A percentile compares a stretch with the other conserved stretches of the same genome.
Evolutionary conservation across 2,113 vertebrate genomes (phyloP).

Genomic region (Turdus rufiventris): DNA sequence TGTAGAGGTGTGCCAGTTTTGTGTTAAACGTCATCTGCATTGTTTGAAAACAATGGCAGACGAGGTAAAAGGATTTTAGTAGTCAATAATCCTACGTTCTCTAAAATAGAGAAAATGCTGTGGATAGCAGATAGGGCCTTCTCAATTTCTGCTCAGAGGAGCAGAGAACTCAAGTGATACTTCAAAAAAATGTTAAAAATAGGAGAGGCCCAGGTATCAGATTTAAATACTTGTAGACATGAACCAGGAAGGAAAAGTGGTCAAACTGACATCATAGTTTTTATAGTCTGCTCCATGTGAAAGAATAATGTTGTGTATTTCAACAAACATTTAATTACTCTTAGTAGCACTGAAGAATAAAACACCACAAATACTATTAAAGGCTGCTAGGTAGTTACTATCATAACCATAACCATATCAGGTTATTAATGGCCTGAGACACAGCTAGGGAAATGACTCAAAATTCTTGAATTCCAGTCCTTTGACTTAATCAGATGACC

Average conservation of each 20-base stretch:
- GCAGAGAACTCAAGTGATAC: not conserved
- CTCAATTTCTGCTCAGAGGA: not conserved
- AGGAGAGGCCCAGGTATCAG: not conserved
- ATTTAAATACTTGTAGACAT: not conserved
- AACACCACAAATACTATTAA: not conserved
- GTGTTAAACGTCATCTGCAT: not conserved
- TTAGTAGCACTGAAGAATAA: not conserved
- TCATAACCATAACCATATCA: too few relatives aligned
- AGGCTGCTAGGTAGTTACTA: not conserved
- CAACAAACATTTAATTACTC: not conserved
- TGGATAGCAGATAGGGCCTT: not conserved
- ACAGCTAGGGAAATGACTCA: not conserved
- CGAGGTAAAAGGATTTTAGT: not conserved
- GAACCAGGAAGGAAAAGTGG: not conserved
- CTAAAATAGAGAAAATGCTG: not conserved
- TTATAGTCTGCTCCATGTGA: not conserved
- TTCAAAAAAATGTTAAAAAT: not conserved
- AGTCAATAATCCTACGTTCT: fast-evolving
- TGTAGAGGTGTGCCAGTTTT: not conserved
- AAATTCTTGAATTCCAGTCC: not conserved
- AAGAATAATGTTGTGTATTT: not conserved
- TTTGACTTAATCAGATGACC: not conserved
- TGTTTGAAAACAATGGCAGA: not conserved
- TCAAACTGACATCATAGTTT: not conserved
- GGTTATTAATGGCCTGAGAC: not conserved